A percentile compares a stretch with the other conserved stretches of the same genome.
These are phyloP conservation scores for Eutrigla gurnardus DNA, from an alignment of 2,797 vertebrate genomes.

Conservation along the genomic window DNA sequence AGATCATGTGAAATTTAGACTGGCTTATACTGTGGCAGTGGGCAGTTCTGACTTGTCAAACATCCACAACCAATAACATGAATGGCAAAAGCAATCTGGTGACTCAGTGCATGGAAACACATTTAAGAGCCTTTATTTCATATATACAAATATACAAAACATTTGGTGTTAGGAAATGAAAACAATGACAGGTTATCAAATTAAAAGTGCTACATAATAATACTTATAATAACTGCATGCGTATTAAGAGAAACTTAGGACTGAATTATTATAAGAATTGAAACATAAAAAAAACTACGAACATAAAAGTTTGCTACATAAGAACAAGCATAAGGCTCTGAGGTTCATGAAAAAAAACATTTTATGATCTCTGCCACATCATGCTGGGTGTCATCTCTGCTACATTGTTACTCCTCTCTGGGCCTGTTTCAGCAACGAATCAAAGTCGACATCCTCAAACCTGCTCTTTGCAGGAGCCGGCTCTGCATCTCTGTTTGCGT, in stretches of 20 bases:
- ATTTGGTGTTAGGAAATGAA: slow-evolving; percentile 47
- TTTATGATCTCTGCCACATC: not conserved
- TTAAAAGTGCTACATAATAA: slow-evolving; percentile 34
- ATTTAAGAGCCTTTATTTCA: slow-evolving; percentile 49
- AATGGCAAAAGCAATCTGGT: not conserved
- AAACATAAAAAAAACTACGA: slow-evolving; percentile 32
- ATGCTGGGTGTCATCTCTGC: slow-evolving; percentile 37
- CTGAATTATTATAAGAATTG: not conserved
- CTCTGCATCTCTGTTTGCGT: slow-evolving; percentile 88
- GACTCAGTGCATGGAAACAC: slow-evolving; percentile 3
- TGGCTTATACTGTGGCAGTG: not conserved
- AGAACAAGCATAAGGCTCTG: slow-evolving; percentile 43
- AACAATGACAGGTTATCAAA: slow-evolving; percentile 22
- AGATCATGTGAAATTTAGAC: not conserved
- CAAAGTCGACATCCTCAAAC: slow-evolving; percentile 92
- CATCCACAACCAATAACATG: not conserved
- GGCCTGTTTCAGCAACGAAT: slow-evolving; percentile 94
- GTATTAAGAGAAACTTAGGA: not conserved
- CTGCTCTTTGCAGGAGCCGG: slow-evolving; percentile 82
- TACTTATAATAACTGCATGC: slow-evolving; percentile 44
- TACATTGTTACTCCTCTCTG: slow-evolving; percentile 91
- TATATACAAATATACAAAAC: slow-evolving; percentile 55
- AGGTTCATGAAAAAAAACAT: slow-evolving; percentile 22
- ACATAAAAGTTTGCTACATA: slow-evolving; percentile 60
- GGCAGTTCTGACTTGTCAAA: not conserved